phyloP scores from a whole-genome alignment of 2,797 vertebrate genomes.

The Malacoraja senta region DNA sequence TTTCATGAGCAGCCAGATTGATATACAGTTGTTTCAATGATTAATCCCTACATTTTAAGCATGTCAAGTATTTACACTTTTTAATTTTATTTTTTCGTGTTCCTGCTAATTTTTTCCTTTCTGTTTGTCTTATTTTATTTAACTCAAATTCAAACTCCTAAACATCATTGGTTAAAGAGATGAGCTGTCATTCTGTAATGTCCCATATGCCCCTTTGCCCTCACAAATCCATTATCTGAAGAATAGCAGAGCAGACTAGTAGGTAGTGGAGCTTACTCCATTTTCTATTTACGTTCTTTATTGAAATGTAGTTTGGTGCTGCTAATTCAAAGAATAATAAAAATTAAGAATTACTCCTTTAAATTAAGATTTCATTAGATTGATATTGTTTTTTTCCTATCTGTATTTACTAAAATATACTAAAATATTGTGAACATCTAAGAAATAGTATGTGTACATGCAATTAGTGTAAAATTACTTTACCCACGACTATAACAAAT shows the following conservation, averaged over 20 bases:
- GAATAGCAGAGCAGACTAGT: no score
- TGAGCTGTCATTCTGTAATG: neutral
- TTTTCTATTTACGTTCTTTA: no score
- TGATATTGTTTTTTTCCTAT: neutral
- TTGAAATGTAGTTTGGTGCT: neutral
- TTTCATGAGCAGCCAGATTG: no score
- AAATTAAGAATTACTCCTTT: neutral
- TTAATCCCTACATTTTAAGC: neutral
- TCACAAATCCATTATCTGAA: neutral
- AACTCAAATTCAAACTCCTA: neutral
- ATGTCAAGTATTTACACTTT: neutral
- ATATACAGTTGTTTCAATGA: no score
- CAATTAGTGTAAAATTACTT: neutral
- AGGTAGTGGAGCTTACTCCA: no score
- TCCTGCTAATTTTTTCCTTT: neutral
- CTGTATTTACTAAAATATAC: neutral
- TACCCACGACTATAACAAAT: neutral
- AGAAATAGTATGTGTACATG: neutral
- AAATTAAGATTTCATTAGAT: neutral
- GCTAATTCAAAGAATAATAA: neutral
- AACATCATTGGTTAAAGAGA: neutral
- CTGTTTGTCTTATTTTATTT: neutral
- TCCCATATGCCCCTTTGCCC: neutral
- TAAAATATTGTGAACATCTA: neutral
- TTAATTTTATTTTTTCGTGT: neutral